A percentile compares a stretch with the other conserved stretches of the same genome.
Conservation (phyloP, 2,113 vertebrate species). For the Eclectus roratus region DNA sequence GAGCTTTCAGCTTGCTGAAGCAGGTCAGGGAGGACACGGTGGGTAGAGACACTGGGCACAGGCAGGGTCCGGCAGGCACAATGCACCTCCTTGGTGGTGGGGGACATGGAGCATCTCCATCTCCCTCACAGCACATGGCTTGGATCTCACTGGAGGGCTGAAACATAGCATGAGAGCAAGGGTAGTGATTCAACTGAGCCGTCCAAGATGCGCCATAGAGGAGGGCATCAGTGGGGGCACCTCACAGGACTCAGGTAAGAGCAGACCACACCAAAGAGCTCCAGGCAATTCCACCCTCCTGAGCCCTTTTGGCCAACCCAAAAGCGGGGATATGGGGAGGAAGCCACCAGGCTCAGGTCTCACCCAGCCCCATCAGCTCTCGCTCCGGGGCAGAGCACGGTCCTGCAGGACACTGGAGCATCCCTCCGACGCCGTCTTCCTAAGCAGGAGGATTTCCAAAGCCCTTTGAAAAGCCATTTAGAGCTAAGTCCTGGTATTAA, state of each 20-base stretch:
- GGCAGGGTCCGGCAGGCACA: neutral
- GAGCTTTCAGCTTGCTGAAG: neutral
- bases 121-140: neutral
- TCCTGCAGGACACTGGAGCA: neutral
- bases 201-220: fast-evolving
- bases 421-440: neutral
- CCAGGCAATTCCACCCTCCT: neutral
- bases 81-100: neutral
- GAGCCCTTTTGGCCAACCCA: neutral
- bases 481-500: constrained; percentile 43
- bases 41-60: neutral
- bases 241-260: fast-evolving
- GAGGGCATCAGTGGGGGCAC: neutral
- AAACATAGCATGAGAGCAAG: fast-evolving
- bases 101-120: neutral
- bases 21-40: neutral
- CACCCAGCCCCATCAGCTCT: neutral
- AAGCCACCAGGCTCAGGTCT: neutral
- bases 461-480: constrained; percentile 59
- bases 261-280: neutral
- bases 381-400: neutral
- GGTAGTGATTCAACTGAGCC: neutral
- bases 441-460: constrained; percentile 33
- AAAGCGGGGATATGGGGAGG: fast-evolving
- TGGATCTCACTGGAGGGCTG: neutral